A percentile compares a stretch with the other conserved stretches of the same genome.
Conservation (phyloP, 2,888 invertebrate genomes). For the Maniola hyperantus region DNA sequence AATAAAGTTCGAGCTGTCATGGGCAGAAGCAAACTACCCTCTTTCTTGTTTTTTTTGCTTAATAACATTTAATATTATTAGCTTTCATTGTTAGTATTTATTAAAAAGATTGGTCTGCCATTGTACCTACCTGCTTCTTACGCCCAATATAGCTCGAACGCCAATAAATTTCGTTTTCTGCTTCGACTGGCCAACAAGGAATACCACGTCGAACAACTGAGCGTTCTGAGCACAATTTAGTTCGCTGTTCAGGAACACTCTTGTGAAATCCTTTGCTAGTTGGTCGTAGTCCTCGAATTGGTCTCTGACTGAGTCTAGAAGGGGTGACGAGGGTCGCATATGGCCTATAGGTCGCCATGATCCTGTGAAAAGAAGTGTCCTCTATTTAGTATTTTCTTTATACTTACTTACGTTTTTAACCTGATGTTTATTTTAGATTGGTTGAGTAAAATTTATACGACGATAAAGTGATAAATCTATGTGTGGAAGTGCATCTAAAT, state of each 20-base stretch:
- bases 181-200: constrained; percentile 95
- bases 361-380: constrained; percentile 69
- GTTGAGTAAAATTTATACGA: background rate
- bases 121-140: constrained; percentile 88
- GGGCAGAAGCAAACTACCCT: no score
- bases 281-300: constrained; percentile 97
- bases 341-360: constrained; percentile 97
- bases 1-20: no score
- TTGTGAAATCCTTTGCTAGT: constrained; percentile 95
- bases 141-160: constrained; percentile 94
- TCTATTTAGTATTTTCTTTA: background rate
- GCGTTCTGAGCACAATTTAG: constrained; percentile 90
- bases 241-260: constrained; percentile 93
- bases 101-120: no score
- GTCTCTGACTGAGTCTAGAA: constrained; percentile 95
- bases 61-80: no score
- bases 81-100: no score
- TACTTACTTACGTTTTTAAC: background rate
- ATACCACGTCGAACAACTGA: constrained; percentile 94
- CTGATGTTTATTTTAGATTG: background rate
- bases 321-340: constrained; percentile 96
- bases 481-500: no score
- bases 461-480: background rate
- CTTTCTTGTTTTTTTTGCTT: no score
- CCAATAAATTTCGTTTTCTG: constrained; percentile 95